These are phyloP conservation scores for Trissoscelio sp. DNA, from an alignment of 2,888 invertebrate genomes.

Conservation along the genomic window DNA sequence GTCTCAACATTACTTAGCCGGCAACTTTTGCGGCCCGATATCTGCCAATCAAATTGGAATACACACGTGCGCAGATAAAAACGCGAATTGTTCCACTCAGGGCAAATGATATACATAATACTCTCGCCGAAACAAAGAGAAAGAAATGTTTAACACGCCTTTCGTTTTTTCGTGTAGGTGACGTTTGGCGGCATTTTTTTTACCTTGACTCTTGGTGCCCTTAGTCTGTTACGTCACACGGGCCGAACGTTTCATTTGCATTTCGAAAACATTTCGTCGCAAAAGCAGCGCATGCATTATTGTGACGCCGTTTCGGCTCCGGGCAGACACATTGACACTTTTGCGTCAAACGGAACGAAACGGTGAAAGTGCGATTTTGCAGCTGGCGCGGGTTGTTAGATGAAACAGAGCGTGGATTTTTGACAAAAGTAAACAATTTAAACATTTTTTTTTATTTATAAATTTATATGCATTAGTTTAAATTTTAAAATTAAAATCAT, in stretches of 20 bases:
- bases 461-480: too few relatives aligned
- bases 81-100: slow-evolving; percentile 11
- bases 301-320: slow-evolving; percentile 1
- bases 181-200: slow-evolving; percentile 41
- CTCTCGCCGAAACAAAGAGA: slow-evolving; percentile 27
- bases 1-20: too few relatives aligned
- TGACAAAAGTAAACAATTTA: too few relatives aligned
- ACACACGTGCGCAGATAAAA: slow-evolving; percentile 11
- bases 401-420: too few relatives aligned
- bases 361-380: slow-evolving; percentile 26
- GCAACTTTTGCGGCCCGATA: too few relatives aligned
- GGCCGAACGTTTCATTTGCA: slow-evolving; percentile 37
- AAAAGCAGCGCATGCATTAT: slow-evolving; percentile 4
- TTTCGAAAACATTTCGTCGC: slow-evolving; percentile 35
- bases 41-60: too few relatives aligned
- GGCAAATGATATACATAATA: slow-evolving; percentile 25
- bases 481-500: too few relatives aligned
- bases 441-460: too few relatives aligned
- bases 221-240: slow-evolving; percentile 40
- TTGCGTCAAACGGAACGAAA: too few relatives aligned
- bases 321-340: slow-evolving; percentile 7
- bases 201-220: slow-evolving; percentile 53
- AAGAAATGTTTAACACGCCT: slow-evolving; percentile 22
- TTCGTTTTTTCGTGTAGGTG: slow-evolving; percentile 44
- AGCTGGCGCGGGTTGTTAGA: too few relatives aligned